phyloP scores from a whole-genome alignment of 2,113 vertebrate genomes.

The Hyla sarda region DNA sequence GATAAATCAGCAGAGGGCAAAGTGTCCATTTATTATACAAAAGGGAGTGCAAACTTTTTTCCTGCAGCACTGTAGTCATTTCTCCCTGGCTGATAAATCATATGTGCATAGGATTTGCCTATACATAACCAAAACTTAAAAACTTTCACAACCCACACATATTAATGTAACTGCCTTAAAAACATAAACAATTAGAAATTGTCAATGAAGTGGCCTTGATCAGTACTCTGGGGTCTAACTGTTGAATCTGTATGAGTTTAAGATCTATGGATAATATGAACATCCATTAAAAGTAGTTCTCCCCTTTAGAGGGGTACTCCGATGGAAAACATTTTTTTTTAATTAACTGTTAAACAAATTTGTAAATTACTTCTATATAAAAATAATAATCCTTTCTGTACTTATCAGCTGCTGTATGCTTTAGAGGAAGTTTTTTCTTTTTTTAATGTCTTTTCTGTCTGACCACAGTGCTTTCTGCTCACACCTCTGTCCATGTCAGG shows the following conservation, averaged over 20 bases:
- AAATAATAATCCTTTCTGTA: too few species aligned
- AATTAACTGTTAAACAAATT: neutral
- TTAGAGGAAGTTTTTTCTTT: too few species aligned
- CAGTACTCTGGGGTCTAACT: conserved; percentile 77
- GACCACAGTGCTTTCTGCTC: too few species aligned
- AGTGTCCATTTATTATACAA: conserved; percentile 76
- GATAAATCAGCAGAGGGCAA: conserved; percentile 76
- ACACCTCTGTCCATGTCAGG: too few species aligned
- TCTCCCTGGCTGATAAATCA: conserved; percentile 89
- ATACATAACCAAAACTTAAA: conserved; percentile 81
- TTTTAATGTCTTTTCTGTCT: too few species aligned
- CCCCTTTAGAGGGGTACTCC: too few species aligned
- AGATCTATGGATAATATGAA: neutral
- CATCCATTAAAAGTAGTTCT: too few species aligned
- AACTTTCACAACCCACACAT: conserved; percentile 77
- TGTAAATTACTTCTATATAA: too few species aligned
- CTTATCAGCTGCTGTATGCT: too few species aligned
- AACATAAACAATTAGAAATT: conserved; percentile 82
- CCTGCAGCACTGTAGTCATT: conserved; percentile 79
- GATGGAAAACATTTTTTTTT: too few species aligned
- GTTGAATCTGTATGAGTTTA: neutral
- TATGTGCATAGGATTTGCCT: conserved; percentile 77
- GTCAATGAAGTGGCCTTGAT: conserved; percentile 78
- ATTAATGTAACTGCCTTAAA: conserved; percentile 74
- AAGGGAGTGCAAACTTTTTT: conserved; percentile 63